These are phyloP conservation scores for Leptothorax acervorum DNA, from an alignment of 2,888 invertebrate species.

Conservation along the genomic window DNA sequence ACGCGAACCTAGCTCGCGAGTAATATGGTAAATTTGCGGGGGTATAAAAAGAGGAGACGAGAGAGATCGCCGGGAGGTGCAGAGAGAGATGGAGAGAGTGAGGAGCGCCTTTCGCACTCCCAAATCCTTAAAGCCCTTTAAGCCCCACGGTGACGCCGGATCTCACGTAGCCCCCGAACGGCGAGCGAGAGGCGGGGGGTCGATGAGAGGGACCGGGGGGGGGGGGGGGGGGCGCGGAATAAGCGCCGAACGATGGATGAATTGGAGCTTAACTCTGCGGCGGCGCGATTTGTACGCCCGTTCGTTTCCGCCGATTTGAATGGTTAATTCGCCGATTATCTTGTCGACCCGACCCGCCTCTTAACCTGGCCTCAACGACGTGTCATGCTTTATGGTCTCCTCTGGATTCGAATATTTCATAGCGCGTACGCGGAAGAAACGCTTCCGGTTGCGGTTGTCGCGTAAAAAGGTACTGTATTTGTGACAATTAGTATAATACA, in stretches of 20 bases:
- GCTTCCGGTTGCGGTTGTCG: not conserved
- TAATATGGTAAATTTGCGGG: conserved; percentile 48
- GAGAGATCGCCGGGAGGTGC: conserved; percentile 21
- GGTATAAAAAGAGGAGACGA: conserved; percentile 20
- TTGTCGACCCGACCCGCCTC: conserved; percentile 41
- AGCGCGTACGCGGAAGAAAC: not conserved
- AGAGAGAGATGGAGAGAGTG: conserved; percentile 22
- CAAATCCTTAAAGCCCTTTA: conserved; percentile 73
- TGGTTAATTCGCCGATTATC: conserved; percentile 73
- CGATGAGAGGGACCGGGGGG: not conserved
- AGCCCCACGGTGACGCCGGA: conserved; percentile 74
- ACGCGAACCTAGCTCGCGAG: conserved; percentile 39
- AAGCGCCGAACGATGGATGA: conserved; percentile 74
- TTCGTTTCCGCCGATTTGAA: conserved; percentile 72
- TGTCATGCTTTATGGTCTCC: conserved; percentile 43
- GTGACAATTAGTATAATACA: not conserved
- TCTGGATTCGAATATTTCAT: conserved; percentile 24
- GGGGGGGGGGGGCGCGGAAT: conserved; percentile 18
- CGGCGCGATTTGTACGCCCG: conserved; percentile 72
- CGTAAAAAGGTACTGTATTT: not conserved
- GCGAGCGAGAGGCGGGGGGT: conserved; percentile 22
- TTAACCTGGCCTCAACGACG: conserved; percentile 39
- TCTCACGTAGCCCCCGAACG: conserved; percentile 69
- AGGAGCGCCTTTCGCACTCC: conserved; percentile 65
- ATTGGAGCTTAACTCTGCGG: conserved; percentile 75